Evolutionary conservation across 2,113 vertebrate species (phyloP), one percentile per base, ranked within the genome.

Genomic region (Myrmophylax atrothorax): DNA sequence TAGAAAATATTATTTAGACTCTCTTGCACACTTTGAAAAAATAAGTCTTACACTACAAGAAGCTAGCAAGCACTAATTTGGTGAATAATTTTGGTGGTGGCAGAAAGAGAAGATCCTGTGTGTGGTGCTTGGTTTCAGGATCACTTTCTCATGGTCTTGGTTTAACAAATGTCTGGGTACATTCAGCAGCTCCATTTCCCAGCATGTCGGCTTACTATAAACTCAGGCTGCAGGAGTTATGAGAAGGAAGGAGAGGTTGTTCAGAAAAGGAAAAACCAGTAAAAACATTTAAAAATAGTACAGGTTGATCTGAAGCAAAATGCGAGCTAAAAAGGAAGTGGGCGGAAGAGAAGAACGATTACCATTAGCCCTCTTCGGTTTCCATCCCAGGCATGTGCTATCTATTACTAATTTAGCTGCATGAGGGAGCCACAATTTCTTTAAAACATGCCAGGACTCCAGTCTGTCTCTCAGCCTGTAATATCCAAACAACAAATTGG

Each of bases 401-500:
- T 91, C 87, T 89, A 91, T 96, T 96, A 87, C 95, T 92, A 76
- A 96, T 91, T 95, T 91, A 93, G 78, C 90, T 93, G 88, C 26
- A 53, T 5, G 70, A 90, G n/a, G 81, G 63, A 93, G 59, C 82
- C 88, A 79, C 78, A 58, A 58, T 94, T 94, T 91, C 88, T 95
- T 95, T 83, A 88, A 94, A 91, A 73, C 56, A 86, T 86, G 90
- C 90, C 92, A 93, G 96, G 92, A 74, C 89, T 92, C 92, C 22
- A n/a, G 84, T 89, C 93, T 93, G 91, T 94, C 96, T 97, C 93
- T 92, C 91, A 87, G 95, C 56, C 73, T 91, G 76, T 58, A 92
- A 78, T 79, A 95, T 82, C 84, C 84, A 95, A 96, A 96, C 89
- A 96, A 90, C 89, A 97, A 97, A 94, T 64, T 90, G 80, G 29